Evolutionary conservation across 2,113 vertebrate species (phyloP).

Genomic region (Rhinogobius similis): DNA sequence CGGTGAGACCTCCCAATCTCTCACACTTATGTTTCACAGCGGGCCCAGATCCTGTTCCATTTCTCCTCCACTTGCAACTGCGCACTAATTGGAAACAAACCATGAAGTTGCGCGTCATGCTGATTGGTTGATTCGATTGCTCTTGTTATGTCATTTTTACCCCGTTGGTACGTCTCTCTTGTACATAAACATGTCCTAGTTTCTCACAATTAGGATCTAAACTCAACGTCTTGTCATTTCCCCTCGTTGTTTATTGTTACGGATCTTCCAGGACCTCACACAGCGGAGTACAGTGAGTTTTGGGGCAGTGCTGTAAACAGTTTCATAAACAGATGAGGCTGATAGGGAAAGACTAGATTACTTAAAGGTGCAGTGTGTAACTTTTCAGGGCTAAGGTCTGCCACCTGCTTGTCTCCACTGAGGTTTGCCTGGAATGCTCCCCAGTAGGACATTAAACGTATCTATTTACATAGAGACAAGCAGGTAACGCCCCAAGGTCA

Average conservation of each 20-base stretch:
- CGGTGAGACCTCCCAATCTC: slow-evolving; percentile 76
- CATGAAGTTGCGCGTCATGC: background rate
- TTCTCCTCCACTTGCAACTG: background rate
- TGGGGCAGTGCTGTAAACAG: slow-evolving; percentile 25
- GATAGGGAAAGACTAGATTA: slow-evolving; percentile 49
- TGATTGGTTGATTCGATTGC: background rate
- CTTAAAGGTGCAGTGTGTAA: background rate
- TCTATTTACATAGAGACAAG: no score
- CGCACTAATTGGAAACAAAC: slow-evolving; percentile 12
- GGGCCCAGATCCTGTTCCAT: background rate
- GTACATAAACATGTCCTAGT: slow-evolving; percentile 6
- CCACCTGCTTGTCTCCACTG: no score
- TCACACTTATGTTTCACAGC: background rate
- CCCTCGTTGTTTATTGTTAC: slow-evolving; percentile 47
- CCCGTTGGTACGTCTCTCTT: background rate
- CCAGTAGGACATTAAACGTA: no score
- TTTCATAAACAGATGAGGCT: slow-evolving; percentile 32
- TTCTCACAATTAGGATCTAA: background rate
- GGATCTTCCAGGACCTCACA: slow-evolving; percentile 34
- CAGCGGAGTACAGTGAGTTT: slow-evolving; percentile 19
- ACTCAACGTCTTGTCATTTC: slow-evolving; percentile 8
- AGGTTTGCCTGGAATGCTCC: no score
- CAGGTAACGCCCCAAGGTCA: no score
- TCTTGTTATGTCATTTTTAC: background rate
- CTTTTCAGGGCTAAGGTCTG: no score